Evolutionary conservation across 2,113 vertebrate species (phyloP), one percentile per base, ranked within the genome.

Genomic region (Mormoops blainvillei): DNA sequence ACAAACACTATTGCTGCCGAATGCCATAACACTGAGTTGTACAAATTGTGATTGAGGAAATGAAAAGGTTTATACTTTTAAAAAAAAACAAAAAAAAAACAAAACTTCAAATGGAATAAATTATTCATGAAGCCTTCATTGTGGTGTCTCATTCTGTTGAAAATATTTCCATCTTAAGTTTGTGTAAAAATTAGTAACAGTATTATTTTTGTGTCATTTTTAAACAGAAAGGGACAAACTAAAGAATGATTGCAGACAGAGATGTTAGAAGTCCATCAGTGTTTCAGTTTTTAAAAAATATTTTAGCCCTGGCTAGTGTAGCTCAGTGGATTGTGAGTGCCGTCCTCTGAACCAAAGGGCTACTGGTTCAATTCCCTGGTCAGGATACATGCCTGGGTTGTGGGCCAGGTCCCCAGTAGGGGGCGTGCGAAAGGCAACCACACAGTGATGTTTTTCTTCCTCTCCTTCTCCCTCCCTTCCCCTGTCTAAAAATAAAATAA

Each of bases 21-120:
- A 98, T 98, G 98, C 98, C 98, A 98, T 98, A 98, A 98, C 98
- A 98, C 98, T 97, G 98, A 98, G 98, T 97, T 99, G 98, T 98
- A 98, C 98, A 98, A 98, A 98, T 98, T 98, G 98, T 98, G 98
- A 98, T 98, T 95, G 98, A 98, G 98, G 98, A 98, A 98, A 98
- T 98, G 97, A 98, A 98, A 98, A 98, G 43, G 98, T 98, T 99
- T 98, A 99, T 98, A 98, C 98, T 99, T 98, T 98, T 98, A 97
- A 98, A 97, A 97, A 98, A 89, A 95, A 97, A 89, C 4, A 91
- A 91, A 86, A 97, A 97, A 96, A 96, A 96, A 93, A 95, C 18
- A 96, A 96, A 97, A 96, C 96, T 98, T 98, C 98, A 98, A 98
- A 98, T 98, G 98, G 97, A 98, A 99, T 98, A 98, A 98, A 98